Conservation (phyloP, 2,888 invertebrate genomes). For the Heliconius ismenius region DNA sequence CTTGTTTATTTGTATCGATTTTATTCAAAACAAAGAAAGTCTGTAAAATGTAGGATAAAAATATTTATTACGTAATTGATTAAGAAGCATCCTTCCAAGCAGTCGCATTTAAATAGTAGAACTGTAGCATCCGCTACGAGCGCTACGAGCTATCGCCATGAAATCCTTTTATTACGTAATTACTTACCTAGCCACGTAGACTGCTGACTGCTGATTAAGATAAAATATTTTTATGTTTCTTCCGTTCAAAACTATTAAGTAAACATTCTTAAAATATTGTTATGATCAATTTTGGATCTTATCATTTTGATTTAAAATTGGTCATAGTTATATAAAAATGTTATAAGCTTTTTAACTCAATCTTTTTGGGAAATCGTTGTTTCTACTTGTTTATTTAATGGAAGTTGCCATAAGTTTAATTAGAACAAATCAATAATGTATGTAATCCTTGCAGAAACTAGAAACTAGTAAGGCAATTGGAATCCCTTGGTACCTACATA, state of each 20-base stretch:
- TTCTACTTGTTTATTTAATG: background rate
- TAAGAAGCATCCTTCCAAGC: slow-evolving; percentile 40
- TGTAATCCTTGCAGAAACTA: background rate
- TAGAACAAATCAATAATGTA: background rate
- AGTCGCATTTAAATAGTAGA: slow-evolving; percentile 22
- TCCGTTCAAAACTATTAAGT: slow-evolving; percentile 31
- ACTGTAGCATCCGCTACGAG: slow-evolving; percentile 23
- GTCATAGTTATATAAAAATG: background rate
- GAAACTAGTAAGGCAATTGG: background rate
- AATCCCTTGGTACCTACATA: no score
- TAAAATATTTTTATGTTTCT: slow-evolving; percentile 39
- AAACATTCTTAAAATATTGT: slow-evolving; percentile 11
- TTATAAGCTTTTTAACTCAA: background rate
- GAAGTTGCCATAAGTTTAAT: background rate
- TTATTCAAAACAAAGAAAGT: background rate
- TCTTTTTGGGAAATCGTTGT: no score
- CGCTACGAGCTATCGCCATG: slow-evolving; percentile 36
- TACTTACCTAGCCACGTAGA: slow-evolving; percentile 40
- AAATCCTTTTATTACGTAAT: slow-evolving; percentile 41
- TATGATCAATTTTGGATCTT: background rate
- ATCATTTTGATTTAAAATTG: slow-evolving; percentile 11
- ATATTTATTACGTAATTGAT: slow-evolving; percentile 15
- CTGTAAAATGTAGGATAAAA: background rate
- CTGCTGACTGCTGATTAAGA: slow-evolving; percentile 38
- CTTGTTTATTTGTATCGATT: background rate